Percentiles rank a stretch among this genome's conserved stretches.
phyloP scores from a whole-genome alignment of 1,140 invertebrate species.

The Heliconius hewitsoni region DNA sequence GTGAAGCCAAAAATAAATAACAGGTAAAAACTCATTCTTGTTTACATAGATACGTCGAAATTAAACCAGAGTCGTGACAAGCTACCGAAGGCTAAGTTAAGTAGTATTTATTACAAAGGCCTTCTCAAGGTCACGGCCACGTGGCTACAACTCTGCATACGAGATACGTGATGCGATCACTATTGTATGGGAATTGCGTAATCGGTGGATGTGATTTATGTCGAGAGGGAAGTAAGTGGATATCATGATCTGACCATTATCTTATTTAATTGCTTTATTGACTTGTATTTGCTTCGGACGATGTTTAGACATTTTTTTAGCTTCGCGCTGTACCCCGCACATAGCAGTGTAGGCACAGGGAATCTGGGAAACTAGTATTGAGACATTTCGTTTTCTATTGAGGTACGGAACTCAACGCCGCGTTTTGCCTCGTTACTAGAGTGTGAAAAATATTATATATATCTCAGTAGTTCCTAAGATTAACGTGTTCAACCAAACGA shows the following conservation, averaged over 20 bases:
- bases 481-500: no score
- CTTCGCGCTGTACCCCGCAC: no score
- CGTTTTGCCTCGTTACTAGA: no score
- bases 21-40: not conserved
- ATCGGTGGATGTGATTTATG: not conserved
- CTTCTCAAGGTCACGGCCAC: not conserved
- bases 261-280: not conserved
- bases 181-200: not conserved
- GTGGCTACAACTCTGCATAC: not conserved
- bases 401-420: no score
- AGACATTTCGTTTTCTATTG: no score
- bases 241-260: not conserved
- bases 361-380: no score
- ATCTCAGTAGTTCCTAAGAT: no score
- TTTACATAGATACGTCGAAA: not conserved
- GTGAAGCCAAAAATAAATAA: not conserved
- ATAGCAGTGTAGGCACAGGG: no score
- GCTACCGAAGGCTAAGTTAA: not conserved
- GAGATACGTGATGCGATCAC: not conserved
- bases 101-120: conserved; percentile 2
- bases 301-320: no score
- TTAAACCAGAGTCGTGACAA: not conserved
- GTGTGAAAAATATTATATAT: no score
- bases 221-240: not conserved
- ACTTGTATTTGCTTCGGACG: not conserved